phyloP scores from a whole-genome alignment of 2,113 vertebrate species.

The Geococcyx californianus region DNA sequence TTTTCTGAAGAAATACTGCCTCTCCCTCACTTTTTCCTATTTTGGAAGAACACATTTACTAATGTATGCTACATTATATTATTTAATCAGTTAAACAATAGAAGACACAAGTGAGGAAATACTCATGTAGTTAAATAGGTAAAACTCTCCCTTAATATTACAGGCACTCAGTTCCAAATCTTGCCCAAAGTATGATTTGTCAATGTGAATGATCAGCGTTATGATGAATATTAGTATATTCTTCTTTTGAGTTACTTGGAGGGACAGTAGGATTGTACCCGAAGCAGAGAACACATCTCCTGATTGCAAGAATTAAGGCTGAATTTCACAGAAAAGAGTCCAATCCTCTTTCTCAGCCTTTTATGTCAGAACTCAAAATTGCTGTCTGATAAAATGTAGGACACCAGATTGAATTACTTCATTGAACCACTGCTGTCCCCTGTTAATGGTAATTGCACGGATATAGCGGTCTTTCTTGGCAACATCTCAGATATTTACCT shows the following conservation, averaged over 20 bases:
- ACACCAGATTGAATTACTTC: constrained; percentile 86
- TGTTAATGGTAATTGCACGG: constrained; percentile 86
- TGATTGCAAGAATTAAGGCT: constrained; percentile 66
- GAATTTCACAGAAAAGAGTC: constrained; percentile 65
- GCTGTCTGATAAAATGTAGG: constrained; percentile 84
- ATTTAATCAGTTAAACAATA: background rate
- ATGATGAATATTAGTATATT: background rate
- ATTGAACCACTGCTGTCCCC: constrained; percentile 80
- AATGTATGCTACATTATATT: background rate
- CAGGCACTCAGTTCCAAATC: background rate
- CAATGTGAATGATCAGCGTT: background rate
- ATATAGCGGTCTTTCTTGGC: constrained; percentile 80
- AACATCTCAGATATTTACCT: constrained; percentile 88
- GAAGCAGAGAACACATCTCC: constrained; percentile 47
- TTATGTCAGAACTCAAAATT: constrained; percentile 78
- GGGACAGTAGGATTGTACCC: background rate
- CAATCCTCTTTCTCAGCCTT: constrained; percentile 66
- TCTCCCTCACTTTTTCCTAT: background rate
- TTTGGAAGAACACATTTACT: background rate
- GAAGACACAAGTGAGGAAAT: background rate
- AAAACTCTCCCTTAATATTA: background rate
- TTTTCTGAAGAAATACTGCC: background rate
- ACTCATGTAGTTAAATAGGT: background rate
- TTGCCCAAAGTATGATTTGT: background rate
- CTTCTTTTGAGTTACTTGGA: constrained; percentile 17